phyloP scores from a whole-genome alignment of 2,888 invertebrate species.

The Brachyopa scutellaris region DNA sequence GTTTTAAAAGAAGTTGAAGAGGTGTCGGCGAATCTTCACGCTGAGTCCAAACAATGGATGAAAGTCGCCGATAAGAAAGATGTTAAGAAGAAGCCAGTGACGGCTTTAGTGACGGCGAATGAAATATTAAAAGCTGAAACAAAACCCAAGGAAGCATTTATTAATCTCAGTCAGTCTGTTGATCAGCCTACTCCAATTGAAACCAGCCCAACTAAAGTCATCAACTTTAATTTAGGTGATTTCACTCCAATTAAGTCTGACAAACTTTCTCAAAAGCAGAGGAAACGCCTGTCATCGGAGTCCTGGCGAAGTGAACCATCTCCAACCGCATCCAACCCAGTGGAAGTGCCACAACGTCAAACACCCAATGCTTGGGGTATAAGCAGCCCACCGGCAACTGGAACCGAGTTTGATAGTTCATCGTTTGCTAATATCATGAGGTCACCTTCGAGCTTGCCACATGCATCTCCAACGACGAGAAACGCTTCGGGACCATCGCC shows the following conservation, averaged over 20 bases:
- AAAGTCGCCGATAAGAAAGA: constrained; percentile 82
- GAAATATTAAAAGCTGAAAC: constrained; percentile 83
- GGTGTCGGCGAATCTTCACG: constrained; percentile 69
- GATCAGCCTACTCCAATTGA: constrained; percentile 35
- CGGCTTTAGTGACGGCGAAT: constrained; percentile 76
- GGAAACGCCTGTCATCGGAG: constrained; percentile 83
- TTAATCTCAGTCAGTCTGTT: constrained; percentile 76
- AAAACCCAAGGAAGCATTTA: constrained; percentile 82
- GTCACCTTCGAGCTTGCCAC: constrained; percentile 57
- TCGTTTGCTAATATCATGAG: constrained; percentile 80
- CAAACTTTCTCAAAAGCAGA: constrained; percentile 84
- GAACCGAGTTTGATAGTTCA: constrained; percentile 76
- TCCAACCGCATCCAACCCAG: constrained; percentile 72
- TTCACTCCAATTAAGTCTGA: constrained; percentile 76
- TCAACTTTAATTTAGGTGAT: constrained; percentile 78
- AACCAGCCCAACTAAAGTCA: constrained; percentile 71
- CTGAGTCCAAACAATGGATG: constrained; percentile 78
- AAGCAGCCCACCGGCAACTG: constrained; percentile 74
- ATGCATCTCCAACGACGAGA: constrained; percentile 24
- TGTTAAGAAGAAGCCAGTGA: constrained; percentile 79
- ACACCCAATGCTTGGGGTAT: constrained; percentile 78
- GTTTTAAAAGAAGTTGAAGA: constrained; percentile 64
- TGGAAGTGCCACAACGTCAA: constrained; percentile 67
- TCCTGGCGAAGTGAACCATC: constrained; percentile 74
- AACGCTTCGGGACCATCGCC: constrained; percentile 40